Conservation (phyloP, 2,113 vertebrate genomes). For the Poecilia latipinna region DNA sequence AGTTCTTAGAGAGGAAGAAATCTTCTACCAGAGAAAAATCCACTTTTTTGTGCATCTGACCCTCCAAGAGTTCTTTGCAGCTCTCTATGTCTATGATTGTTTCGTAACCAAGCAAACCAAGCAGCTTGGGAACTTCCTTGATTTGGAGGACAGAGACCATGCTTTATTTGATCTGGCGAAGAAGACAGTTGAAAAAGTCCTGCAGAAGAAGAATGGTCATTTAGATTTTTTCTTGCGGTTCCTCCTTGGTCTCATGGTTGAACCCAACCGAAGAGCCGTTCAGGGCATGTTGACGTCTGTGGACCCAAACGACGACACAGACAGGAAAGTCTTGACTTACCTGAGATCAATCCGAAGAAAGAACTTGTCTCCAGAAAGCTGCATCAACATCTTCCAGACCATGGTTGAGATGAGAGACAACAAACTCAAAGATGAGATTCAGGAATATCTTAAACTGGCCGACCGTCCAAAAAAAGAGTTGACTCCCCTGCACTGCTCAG, state of each 20-base stretch:
- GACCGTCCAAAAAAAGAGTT: not conserved
- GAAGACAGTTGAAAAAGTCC: constrained; percentile 45
- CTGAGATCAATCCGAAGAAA: constrained; percentile 57
- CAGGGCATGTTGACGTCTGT: constrained; percentile 29
- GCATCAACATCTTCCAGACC: constrained; percentile 62
- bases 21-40: constrained; percentile 36
- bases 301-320: constrained; percentile 27
- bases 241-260: constrained; percentile 53
- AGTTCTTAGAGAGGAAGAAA: constrained; percentile 19
- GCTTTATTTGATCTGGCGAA: constrained; percentile 51
- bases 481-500: constrained; percentile 60
- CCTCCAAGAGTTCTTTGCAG: constrained; percentile 71
- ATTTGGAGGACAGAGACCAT: constrained; percentile 21
- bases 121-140: constrained; percentile 24
- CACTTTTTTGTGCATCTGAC: constrained; percentile 67
- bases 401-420: constrained; percentile 71
- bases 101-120: constrained; percentile 41
- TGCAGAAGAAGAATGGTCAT: constrained; percentile 46
- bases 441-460: constrained; percentile 40
- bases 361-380: constrained; percentile 37
- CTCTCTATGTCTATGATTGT: constrained; percentile 57
- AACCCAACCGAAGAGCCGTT: constrained; percentile 40
- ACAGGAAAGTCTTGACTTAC: constrained; percentile 49
- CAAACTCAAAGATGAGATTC: constrained; percentile 61
- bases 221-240: constrained; percentile 57